A percentile compares a stretch with the other conserved stretches of the same genome.
phyloP scores from a whole-genome alignment of 1,140 invertebrate genomes.

The Drosophila virilis region DNA sequence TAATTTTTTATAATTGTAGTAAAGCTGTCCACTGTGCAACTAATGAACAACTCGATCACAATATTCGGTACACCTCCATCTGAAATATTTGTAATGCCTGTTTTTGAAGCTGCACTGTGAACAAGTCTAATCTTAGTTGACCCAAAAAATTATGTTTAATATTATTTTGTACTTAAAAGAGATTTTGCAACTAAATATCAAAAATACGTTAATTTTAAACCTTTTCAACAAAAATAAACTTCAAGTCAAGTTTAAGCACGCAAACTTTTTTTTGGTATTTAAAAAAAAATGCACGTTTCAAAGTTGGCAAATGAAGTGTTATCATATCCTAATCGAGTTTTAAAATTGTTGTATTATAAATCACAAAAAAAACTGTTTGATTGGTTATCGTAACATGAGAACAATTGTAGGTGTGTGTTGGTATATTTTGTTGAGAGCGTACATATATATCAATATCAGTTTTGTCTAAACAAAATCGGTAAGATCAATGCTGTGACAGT shows the following conservation, averaged over 20 bases:
- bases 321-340: neutral
- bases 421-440: neutral
- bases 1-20: constrained; percentile 50
- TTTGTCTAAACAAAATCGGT: constrained; percentile 65
- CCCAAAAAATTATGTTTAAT: constrained; percentile 42
- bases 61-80: neutral
- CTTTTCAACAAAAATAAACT: constrained; percentile 64
- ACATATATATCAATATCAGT: neutral
- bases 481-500: constrained; percentile 67
- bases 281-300: neutral
- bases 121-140: constrained; percentile 30
- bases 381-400: neutral
- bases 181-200: constrained; percentile 42
- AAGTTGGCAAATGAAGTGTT: too few relatives aligned
- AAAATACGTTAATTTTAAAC: constrained; percentile 53
- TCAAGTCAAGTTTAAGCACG: constrained; percentile 50
- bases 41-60: constrained; percentile 1
- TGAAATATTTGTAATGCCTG: neutral
- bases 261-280: neutral
- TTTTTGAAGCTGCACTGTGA: constrained; percentile 11
- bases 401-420: neutral
- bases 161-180: constrained; percentile 68
- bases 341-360: neutral
- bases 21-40: constrained; percentile 20
- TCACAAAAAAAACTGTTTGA: neutral